These are phyloP conservation scores for Eupristina koningsbergeri DNA, from an alignment of 1,140 invertebrate genomes.

Conservation along the genomic window DNA sequence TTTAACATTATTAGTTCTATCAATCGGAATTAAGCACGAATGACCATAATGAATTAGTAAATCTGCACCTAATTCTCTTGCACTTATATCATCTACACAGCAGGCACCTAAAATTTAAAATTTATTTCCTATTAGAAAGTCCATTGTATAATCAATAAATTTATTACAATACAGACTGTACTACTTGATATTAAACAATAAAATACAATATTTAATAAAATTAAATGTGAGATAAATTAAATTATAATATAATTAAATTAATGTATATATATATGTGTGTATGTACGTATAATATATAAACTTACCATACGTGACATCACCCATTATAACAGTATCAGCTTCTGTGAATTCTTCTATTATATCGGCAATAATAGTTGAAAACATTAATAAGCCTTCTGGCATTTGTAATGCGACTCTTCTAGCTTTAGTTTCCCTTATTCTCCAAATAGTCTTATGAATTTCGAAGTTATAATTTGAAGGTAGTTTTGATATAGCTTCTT, in stretches of 20 bases:
- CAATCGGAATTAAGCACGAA: constrained; percentile 96
- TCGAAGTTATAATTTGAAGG: constrained; percentile 99
- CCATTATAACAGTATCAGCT: constrained; percentile 97
- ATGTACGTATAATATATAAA: constrained; percentile 13
- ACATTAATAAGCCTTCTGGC: constrained; percentile 95
- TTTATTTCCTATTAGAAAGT: neutral
- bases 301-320: constrained; percentile 94
- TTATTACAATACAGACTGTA: too few relatives aligned
- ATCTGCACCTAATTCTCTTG: constrained; percentile 90
- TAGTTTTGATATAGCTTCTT: constrained; percentile 81
- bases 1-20: constrained; percentile 90
- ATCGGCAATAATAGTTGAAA: constrained; percentile 93
- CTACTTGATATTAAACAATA: too few relatives aligned
- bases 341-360: constrained; percentile 95
- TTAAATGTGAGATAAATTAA: too few relatives aligned
- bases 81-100: constrained; percentile 98
- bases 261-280: neutral
- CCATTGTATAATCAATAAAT: too few relatives aligned
- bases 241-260: too few relatives aligned
- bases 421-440: constrained; percentile 85
- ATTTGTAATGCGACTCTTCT: constrained; percentile 96
- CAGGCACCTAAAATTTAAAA: constrained; percentile 83
- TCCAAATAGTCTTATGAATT: constrained; percentile 98
- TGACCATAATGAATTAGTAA: constrained; percentile 98
- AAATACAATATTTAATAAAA: too few relatives aligned